Conservation (phyloP, 2,113 vertebrate genomes). For the Chaetops frenatus region DNA sequence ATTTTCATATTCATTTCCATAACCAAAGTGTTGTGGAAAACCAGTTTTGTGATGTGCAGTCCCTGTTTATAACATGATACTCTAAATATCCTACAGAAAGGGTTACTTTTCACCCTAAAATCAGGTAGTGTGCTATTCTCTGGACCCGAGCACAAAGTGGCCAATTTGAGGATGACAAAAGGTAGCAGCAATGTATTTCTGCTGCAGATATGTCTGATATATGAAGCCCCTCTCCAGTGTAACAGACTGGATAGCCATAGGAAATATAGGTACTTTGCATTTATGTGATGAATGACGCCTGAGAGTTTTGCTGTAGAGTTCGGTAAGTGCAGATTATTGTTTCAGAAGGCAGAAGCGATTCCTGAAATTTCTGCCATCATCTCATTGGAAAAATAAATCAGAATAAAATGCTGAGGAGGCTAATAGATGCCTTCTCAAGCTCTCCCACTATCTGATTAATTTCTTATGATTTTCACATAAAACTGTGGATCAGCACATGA, state of each 20-base stretch:
- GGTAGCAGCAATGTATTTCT: neutral
- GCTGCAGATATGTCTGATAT: neutral
- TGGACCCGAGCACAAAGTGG: neutral
- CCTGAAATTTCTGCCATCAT: neutral
- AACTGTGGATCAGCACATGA: neutral
- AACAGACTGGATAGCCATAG: neutral
- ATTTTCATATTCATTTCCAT: neutral
- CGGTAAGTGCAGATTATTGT: neutral
- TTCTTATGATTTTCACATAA: neutral
- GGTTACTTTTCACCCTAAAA: neutral
- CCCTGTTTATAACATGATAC: neutral
- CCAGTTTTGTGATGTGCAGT: neutral
- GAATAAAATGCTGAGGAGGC: neutral
- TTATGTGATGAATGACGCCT: neutral
- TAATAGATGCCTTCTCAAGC: neutral
- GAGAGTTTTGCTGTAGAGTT: neutral
- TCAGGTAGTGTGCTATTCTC: neutral
- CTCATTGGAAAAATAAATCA: neutral
- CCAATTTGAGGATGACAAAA: neutral
- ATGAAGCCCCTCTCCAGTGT: neutral
- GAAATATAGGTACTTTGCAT: neutral
- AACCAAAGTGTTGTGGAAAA: neutral
- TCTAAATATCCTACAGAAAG: neutral
- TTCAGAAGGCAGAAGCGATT: neutral
- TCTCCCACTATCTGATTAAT: neutral